A percentile compares a stretch with the other conserved stretches of the same genome.
These are phyloP conservation scores for Lepidonotus clava DNA, from an alignment of 2,888 invertebrate genomes.

Conservation along the genomic window DNA sequence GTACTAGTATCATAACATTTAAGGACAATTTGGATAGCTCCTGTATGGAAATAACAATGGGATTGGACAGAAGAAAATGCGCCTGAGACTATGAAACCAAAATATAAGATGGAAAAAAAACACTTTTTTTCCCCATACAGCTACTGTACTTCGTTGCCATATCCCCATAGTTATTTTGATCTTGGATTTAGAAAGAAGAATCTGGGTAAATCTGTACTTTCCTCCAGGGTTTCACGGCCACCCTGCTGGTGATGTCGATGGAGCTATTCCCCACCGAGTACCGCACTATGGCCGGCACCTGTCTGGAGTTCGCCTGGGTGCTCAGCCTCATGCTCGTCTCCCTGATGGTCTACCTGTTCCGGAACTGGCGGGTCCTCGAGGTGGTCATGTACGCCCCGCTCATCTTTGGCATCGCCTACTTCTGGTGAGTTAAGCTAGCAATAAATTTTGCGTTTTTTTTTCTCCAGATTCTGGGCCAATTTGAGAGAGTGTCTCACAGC, in stretches of 20 bases:
- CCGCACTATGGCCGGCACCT: constrained; percentile 44
- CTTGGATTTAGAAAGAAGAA: too few species aligned
- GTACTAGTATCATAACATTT: too few species aligned
- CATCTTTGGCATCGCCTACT: neutral
- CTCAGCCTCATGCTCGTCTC: neutral
- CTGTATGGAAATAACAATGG: too few species aligned
- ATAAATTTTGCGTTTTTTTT: neutral
- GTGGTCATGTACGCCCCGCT: constrained; percentile 12
- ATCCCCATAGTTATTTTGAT: too few species aligned
- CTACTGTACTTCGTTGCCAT: too few species aligned
- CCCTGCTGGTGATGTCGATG: constrained; percentile 4
- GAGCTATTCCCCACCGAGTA: constrained; percentile 48
- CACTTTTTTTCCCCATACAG: too few species aligned
- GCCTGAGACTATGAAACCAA: too few species aligned
- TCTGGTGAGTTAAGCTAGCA: neutral
- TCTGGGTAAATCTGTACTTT: too few species aligned
- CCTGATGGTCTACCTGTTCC: constrained; percentile 19
- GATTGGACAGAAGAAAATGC: too few species aligned
- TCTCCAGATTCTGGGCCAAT: neutral
- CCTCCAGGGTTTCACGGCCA: constrained; percentile 19
- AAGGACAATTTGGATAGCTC: too few species aligned
- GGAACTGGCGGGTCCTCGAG: constrained; percentile 31
- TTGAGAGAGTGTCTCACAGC: neutral
- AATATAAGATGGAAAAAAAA: too few species aligned
- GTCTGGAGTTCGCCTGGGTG: constrained; percentile 42